Conservation (phyloP, 37 sponge, comb jelly and placozoan genomes). For the Spongilla lacustris region DNA sequence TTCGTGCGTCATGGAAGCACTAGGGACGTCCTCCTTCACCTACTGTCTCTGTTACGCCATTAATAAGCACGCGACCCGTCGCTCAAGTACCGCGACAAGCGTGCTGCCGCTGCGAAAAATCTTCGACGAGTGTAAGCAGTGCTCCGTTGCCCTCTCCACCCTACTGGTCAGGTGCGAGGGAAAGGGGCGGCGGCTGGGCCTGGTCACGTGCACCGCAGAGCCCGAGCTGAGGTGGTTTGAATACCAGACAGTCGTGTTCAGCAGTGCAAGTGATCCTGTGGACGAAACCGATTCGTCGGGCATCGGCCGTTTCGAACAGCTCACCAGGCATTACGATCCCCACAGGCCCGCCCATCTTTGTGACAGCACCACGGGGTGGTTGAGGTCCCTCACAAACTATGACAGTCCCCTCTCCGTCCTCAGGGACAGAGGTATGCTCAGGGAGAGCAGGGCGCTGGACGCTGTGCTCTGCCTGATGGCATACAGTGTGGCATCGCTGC, state of each 20-base stretch:
- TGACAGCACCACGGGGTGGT: not conserved
- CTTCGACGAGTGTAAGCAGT: conserved; percentile 23
- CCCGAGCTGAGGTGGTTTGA: not conserved
- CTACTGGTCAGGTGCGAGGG: conserved; percentile 17
- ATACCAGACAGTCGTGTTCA: not conserved
- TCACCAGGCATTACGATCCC: not conserved
- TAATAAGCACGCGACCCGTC: not conserved
- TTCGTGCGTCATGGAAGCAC: not conserved
- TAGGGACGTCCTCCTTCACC: conserved; percentile 9
- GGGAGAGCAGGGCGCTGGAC: conserved; percentile 21
- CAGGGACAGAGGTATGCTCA: not conserved
- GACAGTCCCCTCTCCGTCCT: not conserved
- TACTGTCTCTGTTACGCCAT: not conserved
- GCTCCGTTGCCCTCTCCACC: conserved; percentile 45
- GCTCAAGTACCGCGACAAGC: not conserved
- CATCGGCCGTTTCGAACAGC: not conserved
- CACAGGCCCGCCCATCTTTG: not conserved
- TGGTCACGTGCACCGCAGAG: not conserved
- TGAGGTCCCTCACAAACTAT: not conserved
- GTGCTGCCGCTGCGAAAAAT: conserved; percentile 11
- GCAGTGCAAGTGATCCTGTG: not conserved
- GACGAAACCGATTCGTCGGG: not conserved
- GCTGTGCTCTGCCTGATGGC: conserved; percentile 38
- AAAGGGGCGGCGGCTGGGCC: not conserved
- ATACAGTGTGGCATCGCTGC: conserved; percentile 47